Conservation (phyloP, 2,888 invertebrate genomes). For the Biston betularia region DNA sequence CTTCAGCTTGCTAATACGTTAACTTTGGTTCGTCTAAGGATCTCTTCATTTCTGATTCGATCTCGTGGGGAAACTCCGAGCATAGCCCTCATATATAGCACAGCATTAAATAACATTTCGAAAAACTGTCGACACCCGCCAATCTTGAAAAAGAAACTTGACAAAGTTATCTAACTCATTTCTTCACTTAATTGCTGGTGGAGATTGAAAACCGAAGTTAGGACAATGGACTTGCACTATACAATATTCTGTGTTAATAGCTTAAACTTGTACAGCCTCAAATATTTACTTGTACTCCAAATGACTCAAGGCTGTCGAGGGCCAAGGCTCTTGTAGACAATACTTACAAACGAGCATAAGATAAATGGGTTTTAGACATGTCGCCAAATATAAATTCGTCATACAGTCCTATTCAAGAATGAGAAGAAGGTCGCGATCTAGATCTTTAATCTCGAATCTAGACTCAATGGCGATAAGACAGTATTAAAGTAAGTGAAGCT, state of each 20-base stretch:
- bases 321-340: constrained; percentile 15
- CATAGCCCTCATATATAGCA: no score
- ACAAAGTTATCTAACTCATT: constrained; percentile 5
- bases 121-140: constrained; percentile 1
- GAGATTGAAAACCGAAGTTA: constrained; percentile 9
- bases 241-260: constrained; percentile 1
- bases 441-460: constrained; percentile 2
- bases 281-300: constrained; percentile 5
- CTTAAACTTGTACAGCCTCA: constrained; percentile 8
- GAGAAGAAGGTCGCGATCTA: constrained; percentile 9
- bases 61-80: no score
- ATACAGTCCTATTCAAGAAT: neutral
- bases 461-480: neutral
- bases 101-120: neutral
- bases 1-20: no score
- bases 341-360: constrained; percentile 5
- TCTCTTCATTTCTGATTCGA: no score
- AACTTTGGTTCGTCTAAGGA: no score
- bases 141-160: constrained; percentile 6
- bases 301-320: constrained; percentile 11
- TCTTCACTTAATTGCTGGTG: constrained; percentile 5
- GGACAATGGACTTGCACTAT: constrained; percentile 6
- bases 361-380: constrained; percentile 14
- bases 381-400: constrained; percentile 8
- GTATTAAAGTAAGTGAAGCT: constrained; percentile 15